Percentiles rank a stretch among this genome's conserved stretches.
These are phyloP conservation scores for Cheirogaleus medius DNA, from an alignment of 2,113 vertebrate genomes.

Conservation along the genomic window DNA sequence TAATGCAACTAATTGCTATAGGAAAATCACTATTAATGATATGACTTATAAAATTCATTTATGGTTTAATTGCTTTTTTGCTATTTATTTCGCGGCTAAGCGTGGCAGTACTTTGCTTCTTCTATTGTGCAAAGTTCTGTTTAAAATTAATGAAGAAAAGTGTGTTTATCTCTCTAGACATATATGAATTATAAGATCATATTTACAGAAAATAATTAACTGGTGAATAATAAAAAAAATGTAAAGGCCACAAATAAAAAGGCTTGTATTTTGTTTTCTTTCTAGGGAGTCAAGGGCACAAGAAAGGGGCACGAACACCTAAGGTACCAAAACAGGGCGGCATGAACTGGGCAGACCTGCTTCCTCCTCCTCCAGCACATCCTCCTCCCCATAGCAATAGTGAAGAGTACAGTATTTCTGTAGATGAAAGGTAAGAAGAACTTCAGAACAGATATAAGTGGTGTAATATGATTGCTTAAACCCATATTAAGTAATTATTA, in stretches of 20 bases:
- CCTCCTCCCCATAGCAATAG: constrained; percentile 92
- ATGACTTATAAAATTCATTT: constrained; percentile 84
- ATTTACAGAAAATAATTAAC: constrained; percentile 25
- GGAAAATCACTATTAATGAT: constrained; percentile 82
- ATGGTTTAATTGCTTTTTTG: constrained; percentile 80
- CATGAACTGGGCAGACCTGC: constrained; percentile 98
- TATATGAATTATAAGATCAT: neutral
- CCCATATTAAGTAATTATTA: neutral
- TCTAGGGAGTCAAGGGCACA: constrained; percentile 98
- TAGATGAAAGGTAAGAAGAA: constrained; percentile 92
- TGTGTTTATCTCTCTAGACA: neutral
- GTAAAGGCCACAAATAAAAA: constrained; percentile 5
- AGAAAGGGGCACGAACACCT: constrained; percentile 93
- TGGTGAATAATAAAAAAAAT: neutral
- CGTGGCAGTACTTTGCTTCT: constrained; percentile 41
- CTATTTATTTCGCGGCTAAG: constrained; percentile 84
- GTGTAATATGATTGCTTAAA: fast-evolving
- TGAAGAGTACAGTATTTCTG: constrained; percentile 92
- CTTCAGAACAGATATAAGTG: neutral
- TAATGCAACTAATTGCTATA: constrained; percentile 91
- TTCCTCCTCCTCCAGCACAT: constrained; percentile 96
- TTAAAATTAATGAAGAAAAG: constrained; percentile 58
- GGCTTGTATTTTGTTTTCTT: constrained; percentile 55
- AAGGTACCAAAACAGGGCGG: constrained; percentile 95
- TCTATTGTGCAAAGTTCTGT: constrained; percentile 43